Percentiles rank a stretch among this genome's conserved stretches.
Evolutionary conservation across 2,888 invertebrate species (phyloP).

Genomic region (Megastigmus dorsalis): DNA sequence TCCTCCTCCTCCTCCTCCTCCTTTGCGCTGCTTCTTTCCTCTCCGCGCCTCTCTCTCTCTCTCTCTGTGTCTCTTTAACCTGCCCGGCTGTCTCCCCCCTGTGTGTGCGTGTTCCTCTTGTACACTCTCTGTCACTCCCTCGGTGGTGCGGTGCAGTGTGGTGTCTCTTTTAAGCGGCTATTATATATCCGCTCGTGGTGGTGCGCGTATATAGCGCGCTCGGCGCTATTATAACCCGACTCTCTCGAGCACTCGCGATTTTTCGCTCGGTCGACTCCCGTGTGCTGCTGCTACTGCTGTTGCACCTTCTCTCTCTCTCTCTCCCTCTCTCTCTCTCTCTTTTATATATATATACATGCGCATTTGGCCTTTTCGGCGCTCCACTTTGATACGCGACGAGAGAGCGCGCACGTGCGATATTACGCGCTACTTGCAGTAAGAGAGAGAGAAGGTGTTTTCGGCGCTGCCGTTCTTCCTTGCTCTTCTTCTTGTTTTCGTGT

Average conservation of each 20-base stretch:
- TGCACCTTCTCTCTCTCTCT: no score
- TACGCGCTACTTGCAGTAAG: no score
- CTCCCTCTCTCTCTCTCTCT: no score
- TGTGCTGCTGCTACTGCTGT: no score
- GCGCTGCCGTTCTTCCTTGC: background rate
- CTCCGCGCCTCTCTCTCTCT: constrained; percentile 10
- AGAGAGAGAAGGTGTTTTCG: no score
- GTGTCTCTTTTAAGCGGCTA: constrained; percentile 4
- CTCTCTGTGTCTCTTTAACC: constrained; percentile 1
- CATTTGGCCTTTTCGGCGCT: constrained; percentile 18
- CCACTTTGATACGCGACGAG: background rate
- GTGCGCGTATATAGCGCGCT: background rate
- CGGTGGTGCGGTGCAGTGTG: background rate
- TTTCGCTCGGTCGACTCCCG: constrained; percentile 25
- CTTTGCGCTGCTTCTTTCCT: background rate
- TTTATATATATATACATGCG: background rate
- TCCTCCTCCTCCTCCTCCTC: background rate
- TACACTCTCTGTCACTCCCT: background rate
- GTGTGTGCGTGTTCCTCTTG: background rate
- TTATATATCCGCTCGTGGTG: no score
- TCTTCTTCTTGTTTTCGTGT: background rate
- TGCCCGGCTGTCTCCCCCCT: background rate
- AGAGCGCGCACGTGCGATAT: no score
- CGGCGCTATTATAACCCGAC: no score
- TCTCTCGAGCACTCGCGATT: constrained; percentile 12